Evolutionary conservation across 2,797 vertebrate genomes (phyloP), one percentile per base, ranked within the genome.

Genomic region (Zenarchopterus dispar): DNA sequence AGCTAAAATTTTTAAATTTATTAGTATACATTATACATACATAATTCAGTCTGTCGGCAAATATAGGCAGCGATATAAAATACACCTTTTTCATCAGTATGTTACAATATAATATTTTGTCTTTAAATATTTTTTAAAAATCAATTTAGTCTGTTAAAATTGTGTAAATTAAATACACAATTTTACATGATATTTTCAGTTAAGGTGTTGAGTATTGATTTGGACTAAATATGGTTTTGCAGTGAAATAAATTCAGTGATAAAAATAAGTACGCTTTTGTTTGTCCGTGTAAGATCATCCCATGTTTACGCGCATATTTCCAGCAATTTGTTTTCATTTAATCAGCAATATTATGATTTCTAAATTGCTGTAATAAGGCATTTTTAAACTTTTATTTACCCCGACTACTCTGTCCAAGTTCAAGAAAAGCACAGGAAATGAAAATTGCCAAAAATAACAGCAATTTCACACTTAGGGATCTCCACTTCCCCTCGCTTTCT

Each of bases 361-460:
- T 11, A 13, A 15, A 51, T 64, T 67, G 21, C 19, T 56, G 0
- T 63, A 16, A 17, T 51, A 31, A 49, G 18, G 1, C 70, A 23
- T 63, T 48, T 19, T 62, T 67, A 17, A 0, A 19, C n/a, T 2
- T 19, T 18, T 50, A n/a, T 26, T 63, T 57, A 52, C 70, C 31
- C 3, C 8, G 18, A 39, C 41, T 48, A 3, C 54, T 66, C 16
- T 50, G 23, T 55, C 24, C 18, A 60, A 43, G 23, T 54, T 48
- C 16, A n/a, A 66, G 33, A 5, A 22, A 74, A 57, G 21, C 45
- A 31, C 63, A 76, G 68, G 77, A 80, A 47, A 56, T 81, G 56
- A 57, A 56, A 79, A 63, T 24, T 3, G 64, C 79, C 76, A 76
- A 64, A 61, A 75, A 68, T 47, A 84, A 72, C 67, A 67, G 9